Percentiles rank a stretch among this genome's conserved stretches.
phyloP scores from a whole-genome alignment of 2,797 vertebrate genomes.

The Gymnothorax javanicus region DNA sequence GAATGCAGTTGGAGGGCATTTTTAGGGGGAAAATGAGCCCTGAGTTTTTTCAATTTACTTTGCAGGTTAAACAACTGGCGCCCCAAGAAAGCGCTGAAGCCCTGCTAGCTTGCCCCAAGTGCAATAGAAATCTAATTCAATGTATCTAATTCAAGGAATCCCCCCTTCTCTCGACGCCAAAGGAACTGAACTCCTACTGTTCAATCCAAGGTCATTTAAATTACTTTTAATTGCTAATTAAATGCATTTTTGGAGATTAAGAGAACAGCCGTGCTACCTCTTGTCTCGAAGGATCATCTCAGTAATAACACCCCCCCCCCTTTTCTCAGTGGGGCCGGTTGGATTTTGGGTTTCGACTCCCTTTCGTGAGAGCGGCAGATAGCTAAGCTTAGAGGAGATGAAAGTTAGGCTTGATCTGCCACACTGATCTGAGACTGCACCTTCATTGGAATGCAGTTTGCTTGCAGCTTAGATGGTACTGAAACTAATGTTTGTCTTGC shows the following conservation, averaged over 20 bases:
- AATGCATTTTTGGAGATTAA: neutral
- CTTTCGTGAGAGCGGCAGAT: neutral
- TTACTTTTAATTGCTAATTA: neutral
- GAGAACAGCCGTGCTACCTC: neutral
- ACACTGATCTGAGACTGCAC: slow-evolving; percentile 34
- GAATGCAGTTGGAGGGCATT: slow-evolving; percentile 57
- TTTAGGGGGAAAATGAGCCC: slow-evolving; percentile 51
- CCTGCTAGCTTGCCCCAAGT: neutral
- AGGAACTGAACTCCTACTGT: neutral
- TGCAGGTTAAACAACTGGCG: slow-evolving; percentile 42
- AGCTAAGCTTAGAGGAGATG: neutral
- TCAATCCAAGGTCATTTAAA: neutral
- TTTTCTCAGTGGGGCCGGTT: neutral
- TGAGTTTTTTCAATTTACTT: slow-evolving; percentile 57
- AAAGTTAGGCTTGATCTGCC: slow-evolving; percentile 34
- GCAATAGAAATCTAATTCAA: neutral
- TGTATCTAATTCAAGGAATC: neutral
- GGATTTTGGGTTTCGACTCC: neutral
- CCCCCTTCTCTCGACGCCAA: neutral
- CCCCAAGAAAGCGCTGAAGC: slow-evolving; percentile 43
- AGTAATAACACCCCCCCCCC: neutral
- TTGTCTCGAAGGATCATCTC: neutral
- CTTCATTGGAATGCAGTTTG: slow-evolving; percentile 31
- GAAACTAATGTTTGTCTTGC: slow-evolving; percentile 44
- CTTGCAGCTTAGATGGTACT: slow-evolving; percentile 31